Base-by-base conservation (phyloP, 2,113 vertebrate species). In the Ptyas mucosa region DNA sequence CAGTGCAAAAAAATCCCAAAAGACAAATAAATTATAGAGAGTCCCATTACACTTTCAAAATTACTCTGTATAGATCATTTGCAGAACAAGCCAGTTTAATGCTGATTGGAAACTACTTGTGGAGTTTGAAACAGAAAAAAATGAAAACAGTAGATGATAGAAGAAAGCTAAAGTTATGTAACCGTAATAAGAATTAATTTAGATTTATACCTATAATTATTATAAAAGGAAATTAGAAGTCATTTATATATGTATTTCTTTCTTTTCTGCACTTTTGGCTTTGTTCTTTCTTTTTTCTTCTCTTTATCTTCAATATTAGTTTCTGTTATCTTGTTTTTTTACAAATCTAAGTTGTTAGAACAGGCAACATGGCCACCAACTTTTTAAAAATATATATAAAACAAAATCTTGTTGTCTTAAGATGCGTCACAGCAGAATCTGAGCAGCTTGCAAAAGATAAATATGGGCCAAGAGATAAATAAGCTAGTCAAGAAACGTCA, bases 381-480 rank as follows among this genome's bases (percentile, higher is more conserved):
- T 93, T 92, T 94, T 34, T 3, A 88, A 54, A 94, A 21, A 92
- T 94, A 51, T 49, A 91, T 61, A 94, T 95, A 86, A 89, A n/a
- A 85, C 39, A 94, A 94, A 89, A 94, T 90, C 75, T 94, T 55
- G 91, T 21, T 94, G 57, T 24, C 91, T 90, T 93, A 75, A 93
- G 24, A 94, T 93, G 94, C 92, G 93, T 85, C 93, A 88, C 29
- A 23, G 11, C 51, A 52, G 89, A 93, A 87, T 89, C 93, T 0
- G 0, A 87, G 43, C 58, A 94, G 39, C 61, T 95, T 85, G 94
- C 46, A 51, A 90, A 75, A 88, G 34, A 94, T n/a, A 94, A 94
- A 95, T 7, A 88, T 87, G 89, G 87, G 18, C 12, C 92, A 95
- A 95, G 94, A 61, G 61, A 91, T 90, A 92, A 93, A 95, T 91